Percentiles rank a stretch among this genome's conserved stretches.
Evolutionary conservation across 2,113 vertebrate genomes (phyloP).

Genomic region (Chamaea fasciata): DNA sequence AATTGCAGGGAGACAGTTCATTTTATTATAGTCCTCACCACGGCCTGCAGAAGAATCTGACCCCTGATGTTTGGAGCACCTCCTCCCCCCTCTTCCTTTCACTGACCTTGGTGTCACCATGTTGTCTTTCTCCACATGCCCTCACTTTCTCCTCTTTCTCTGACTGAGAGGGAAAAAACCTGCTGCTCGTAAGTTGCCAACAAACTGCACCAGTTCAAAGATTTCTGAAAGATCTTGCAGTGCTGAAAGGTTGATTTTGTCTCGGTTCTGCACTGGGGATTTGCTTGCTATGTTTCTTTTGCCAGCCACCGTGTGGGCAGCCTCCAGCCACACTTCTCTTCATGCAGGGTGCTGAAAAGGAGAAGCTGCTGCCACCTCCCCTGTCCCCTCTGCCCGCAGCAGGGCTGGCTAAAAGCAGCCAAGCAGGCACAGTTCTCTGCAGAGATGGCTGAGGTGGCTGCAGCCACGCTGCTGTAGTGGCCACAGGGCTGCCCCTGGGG

Average conservation of each 20-base stretch:
- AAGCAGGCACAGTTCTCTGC: neutral
- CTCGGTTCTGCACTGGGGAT: neutral
- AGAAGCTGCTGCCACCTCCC: neutral
- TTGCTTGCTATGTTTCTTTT: neutral
- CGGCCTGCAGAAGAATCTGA: no score
- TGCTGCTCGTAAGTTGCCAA: neutral
- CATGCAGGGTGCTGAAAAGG: neutral
- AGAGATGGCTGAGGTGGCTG: neutral
- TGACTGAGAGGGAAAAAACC: no score
- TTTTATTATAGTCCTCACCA: no score
- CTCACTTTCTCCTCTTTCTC: no score
- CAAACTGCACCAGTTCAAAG: neutral
- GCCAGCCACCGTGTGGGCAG: accelerated
- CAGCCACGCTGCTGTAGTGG: neutral
- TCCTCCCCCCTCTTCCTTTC: no score
- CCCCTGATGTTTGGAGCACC: no score
- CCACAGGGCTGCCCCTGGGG: neutral
- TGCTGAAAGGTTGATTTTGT: accelerated
- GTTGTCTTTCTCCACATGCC: no score
- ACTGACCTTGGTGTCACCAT: no score
- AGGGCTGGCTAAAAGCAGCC: neutral
- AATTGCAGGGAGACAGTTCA: no score
- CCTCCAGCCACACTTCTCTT: neutral
- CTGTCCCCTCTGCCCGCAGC: neutral
- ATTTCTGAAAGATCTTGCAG: neutral